phyloP scores from a whole-genome alignment of 1,140 invertebrate species.

The Cataglyphis hispanica region DNA sequence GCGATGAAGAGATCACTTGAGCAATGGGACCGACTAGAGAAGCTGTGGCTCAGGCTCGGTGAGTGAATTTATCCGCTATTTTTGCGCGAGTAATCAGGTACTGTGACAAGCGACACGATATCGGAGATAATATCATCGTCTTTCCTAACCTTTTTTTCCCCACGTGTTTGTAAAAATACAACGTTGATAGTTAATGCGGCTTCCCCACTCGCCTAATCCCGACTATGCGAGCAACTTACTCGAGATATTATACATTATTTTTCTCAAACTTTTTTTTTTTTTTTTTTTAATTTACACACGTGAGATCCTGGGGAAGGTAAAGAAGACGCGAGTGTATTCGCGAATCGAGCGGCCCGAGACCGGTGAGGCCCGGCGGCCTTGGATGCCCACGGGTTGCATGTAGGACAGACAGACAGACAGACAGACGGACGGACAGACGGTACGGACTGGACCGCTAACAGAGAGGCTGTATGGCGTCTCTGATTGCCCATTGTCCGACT shows the following conservation, averaged over 20 bases:
- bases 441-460: constrained; percentile 78
- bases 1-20: too few species aligned
- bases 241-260: background rate
- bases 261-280: background rate
- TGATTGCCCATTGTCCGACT: constrained; percentile 85
- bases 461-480: constrained; percentile 81
- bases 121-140: background rate
- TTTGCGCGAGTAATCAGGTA: background rate
- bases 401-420: constrained; percentile 72
- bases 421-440: constrained; percentile 67
- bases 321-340: constrained; percentile 32
- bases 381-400: constrained; percentile 61
- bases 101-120: background rate
- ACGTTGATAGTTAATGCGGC: too few species aligned
- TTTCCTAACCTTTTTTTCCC: too few species aligned
- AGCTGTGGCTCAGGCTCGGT: too few species aligned
- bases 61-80: background rate
- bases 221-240: background rate
- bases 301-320: constrained; percentile 4
- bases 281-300: constrained; percentile 5
- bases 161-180: too few species aligned
- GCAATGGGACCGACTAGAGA: too few species aligned
- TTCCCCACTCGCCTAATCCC: background rate
- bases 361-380: constrained; percentile 69
- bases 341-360: constrained; percentile 11